These are phyloP conservation scores for Herpetotheres cachinnans DNA, from an alignment of 2,113 vertebrate genomes.

Conservation along the genomic window DNA sequence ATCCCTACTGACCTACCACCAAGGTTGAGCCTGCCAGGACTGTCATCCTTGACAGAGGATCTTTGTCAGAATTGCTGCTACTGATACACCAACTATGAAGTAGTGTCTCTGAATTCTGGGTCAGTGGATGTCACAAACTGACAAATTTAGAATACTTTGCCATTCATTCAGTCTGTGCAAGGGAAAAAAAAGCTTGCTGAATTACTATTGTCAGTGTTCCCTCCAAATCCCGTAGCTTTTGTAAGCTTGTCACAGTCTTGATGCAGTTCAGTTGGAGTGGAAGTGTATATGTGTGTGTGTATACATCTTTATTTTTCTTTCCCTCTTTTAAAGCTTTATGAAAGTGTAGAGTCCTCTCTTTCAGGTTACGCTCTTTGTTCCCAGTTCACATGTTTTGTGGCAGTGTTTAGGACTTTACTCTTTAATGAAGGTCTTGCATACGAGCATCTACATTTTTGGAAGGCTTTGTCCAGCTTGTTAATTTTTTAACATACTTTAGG, in stretches of 20 bases:
- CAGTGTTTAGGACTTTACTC: neutral
- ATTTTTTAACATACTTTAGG: neutral
- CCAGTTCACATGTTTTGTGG: neutral
- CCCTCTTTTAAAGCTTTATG: neutral
- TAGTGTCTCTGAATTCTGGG: slow-evolving; percentile 70
- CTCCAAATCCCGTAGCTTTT: slow-evolving; percentile 40
- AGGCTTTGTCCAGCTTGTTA: neutral
- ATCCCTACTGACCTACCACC: slow-evolving; percentile 50
- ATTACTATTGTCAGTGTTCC: slow-evolving; percentile 43
- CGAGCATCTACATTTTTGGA: neutral
- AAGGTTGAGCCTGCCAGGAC: slow-evolving; percentile 46
- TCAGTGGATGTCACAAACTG: slow-evolving; percentile 64
- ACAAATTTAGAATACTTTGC: slow-evolving; percentile 64
- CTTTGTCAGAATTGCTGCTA: slow-evolving; percentile 56
- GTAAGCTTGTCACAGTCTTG: slow-evolving; percentile 32
- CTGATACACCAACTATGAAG: slow-evolving; percentile 59
- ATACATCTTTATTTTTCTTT: neutral
- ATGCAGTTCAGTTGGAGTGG: neutral
- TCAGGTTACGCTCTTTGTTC: neutral
- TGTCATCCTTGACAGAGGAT: slow-evolving; percentile 62
- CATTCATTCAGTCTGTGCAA: slow-evolving; percentile 38
- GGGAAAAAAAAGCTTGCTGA: neutral
- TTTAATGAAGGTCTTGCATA: neutral
- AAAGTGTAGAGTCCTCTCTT: neutral
- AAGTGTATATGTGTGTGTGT: neutral